A percentile compares a stretch with the other conserved stretches of the same genome.
phyloP scores from a whole-genome alignment of 1,140 invertebrate species.

The Druon quercuslanigerum region DNA sequence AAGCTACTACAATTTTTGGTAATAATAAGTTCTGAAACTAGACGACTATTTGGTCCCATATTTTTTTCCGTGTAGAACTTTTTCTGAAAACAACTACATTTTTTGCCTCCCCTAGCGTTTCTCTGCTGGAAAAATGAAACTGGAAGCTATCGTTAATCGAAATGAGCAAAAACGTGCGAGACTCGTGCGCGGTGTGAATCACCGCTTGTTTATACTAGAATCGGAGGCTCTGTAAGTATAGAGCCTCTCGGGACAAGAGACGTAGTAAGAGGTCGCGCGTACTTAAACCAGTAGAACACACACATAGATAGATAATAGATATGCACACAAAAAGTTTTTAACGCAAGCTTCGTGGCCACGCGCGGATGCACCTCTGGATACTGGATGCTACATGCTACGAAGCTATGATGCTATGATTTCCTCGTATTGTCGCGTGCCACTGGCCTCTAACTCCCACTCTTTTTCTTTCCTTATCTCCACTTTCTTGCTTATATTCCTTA shows the following conservation, averaged over 20 bases:
- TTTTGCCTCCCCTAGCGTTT: too few relatives aligned
- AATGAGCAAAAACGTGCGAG: constrained; percentile 29
- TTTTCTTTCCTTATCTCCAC: constrained; percentile 7
- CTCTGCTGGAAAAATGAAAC: background rate
- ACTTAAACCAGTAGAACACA: background rate
- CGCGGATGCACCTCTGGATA: constrained; percentile 16
- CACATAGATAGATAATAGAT: background rate
- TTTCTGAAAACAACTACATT: too few relatives aligned
- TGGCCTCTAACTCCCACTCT: background rate
- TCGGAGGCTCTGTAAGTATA: background rate
- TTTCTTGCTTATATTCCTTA: background rate
- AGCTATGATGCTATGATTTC: constrained; percentile 19
- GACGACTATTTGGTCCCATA: too few relatives aligned
- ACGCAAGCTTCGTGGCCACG: constrained; percentile 6
- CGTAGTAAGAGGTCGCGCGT: background rate
- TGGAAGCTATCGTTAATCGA: constrained; percentile 26
- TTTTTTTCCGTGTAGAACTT: too few relatives aligned
- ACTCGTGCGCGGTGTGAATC: constrained; percentile 16
- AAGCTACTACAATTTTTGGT: too few relatives aligned
- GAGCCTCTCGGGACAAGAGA: background rate
- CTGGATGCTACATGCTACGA: background rate
- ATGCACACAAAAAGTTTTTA: background rate
- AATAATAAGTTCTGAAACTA: too few relatives aligned
- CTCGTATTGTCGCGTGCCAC: constrained; percentile 17
- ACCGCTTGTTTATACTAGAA: constrained; percentile 26